These are phyloP conservation scores for Pelobates fuscus DNA, from an alignment of 2,113 vertebrate species.

Conservation along the genomic window DNA sequence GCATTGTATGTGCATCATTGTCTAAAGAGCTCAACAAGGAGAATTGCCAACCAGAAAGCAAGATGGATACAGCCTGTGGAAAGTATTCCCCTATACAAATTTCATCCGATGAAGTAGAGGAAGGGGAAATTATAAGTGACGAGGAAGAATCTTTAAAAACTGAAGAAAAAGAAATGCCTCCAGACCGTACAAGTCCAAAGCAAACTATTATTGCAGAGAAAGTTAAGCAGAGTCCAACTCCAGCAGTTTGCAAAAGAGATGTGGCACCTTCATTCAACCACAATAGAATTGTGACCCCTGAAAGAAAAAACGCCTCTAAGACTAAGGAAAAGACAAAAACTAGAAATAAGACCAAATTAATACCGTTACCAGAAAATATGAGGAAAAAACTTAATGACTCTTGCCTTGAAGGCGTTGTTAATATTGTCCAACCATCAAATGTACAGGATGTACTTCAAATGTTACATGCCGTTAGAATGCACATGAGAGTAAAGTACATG, in stretches of 20 bases:
- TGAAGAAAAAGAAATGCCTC: slow-evolving; percentile 59
- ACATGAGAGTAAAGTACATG: slow-evolving; percentile 92
- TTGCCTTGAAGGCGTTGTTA: slow-evolving; percentile 73
- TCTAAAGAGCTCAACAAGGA: slow-evolving; percentile 88
- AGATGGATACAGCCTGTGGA: slow-evolving; percentile 58
- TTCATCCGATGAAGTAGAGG: slow-evolving; percentile 82
- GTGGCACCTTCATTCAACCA: slow-evolving; percentile 36
- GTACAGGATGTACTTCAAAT: slow-evolving; percentile 85
- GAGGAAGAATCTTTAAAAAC: slow-evolving; percentile 63
- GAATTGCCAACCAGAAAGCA: slow-evolving; percentile 80
- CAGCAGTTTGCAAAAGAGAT: slow-evolving; percentile 51
- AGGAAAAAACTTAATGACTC: slow-evolving; percentile 62
- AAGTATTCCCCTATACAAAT: slow-evolving; percentile 54
- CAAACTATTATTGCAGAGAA: slow-evolving; percentile 57
- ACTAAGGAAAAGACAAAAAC: slow-evolving; percentile 2
- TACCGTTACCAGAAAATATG: slow-evolving; percentile 31
- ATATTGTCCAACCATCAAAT: slow-evolving; percentile 69
- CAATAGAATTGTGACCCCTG: neutral
- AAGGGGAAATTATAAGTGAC: slow-evolving; percentile 91
- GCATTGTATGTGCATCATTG: slow-evolving; percentile 60
- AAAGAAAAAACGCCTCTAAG: neutral
- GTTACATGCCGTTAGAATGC: slow-evolving; percentile 76
- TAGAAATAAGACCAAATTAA: neutral
- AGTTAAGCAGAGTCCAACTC: slow-evolving; percentile 52
- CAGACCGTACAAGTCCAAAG: slow-evolving; percentile 54